Evolutionary conservation across 1,140 invertebrate species (phyloP), one percentile per base, ranked within the genome.

Genomic region (Fopius arisanus): DNA sequence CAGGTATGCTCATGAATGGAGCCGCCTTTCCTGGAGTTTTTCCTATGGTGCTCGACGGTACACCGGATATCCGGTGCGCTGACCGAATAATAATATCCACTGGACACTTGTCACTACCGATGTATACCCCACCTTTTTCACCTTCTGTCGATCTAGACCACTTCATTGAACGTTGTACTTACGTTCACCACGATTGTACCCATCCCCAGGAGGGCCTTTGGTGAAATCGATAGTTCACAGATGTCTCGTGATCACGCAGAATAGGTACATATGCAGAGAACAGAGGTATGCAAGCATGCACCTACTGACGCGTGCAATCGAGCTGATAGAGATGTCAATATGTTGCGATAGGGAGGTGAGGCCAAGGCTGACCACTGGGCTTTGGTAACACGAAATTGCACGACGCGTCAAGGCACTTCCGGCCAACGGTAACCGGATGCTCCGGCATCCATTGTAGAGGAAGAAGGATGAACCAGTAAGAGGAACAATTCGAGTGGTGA

Each of bases 51-150:
- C 10, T 5, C 14, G 43, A n/a, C 14, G 12, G 9, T 43, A 26
- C 78, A 65, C 81, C 82, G 82, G 82, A 84, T 77, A 77, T 84
- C 82, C 82, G 82, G 82, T 67, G 78, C 63, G 78, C 75, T 77
- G 69, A 21, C 70, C 70, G 82, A 83, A 84, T 84, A 84, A 77
- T 79, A 83, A 83, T 81, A 77, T 68, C 54, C 54, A 10, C 12
- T 59, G 43, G 33, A 74, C 51, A 73, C 31, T 73, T 67, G 71
- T 67, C 41, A 26, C 40, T 10, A 28, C 29, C 48, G 14, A n/a
- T 28, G 16, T 26, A 33, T 33, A 26, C 29, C 37, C 16, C 59
- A 72, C 65, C 29, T 59, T 29, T 63, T 72, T 43, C 63, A 26
- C 70, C 59, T 65, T 33, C 26, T 70, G 63, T 31, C 31, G 26